Evolutionary conservation across 2,113 vertebrate species (phyloP).

Genomic region (Xiphophorus hellerii): DNA sequence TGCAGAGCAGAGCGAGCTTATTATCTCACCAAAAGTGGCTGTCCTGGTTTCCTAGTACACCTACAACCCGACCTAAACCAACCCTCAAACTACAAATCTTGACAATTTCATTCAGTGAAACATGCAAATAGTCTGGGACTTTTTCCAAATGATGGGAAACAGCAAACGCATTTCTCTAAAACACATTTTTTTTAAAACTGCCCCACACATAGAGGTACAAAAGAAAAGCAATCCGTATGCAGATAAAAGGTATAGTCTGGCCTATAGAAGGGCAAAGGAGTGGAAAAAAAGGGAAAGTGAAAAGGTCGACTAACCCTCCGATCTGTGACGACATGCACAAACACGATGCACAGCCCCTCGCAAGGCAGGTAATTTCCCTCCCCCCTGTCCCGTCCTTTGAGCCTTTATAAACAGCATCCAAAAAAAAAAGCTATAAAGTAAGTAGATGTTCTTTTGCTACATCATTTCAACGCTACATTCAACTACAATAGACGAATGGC

Average conservation of each 20-base stretch:
- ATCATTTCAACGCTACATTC: conserved; percentile 85
- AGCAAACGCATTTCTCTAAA: conserved; percentile 60
- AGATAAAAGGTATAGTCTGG: conserved; percentile 70
- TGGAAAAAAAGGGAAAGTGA: conserved; percentile 58
- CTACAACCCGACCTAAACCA: conserved; percentile 67
- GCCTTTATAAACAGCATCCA: conserved; percentile 74
- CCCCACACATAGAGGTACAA: conserved; percentile 56
- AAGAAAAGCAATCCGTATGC: conserved; percentile 67
- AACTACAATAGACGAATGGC: conserved; percentile 80
- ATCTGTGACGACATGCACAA: conserved; percentile 83
- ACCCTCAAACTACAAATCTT: conserved; percentile 64
- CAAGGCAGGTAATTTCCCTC: conserved; percentile 55
- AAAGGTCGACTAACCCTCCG: conserved; percentile 76
- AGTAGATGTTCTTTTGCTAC: conserved; percentile 81
- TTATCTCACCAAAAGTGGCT: conserved; percentile 55
- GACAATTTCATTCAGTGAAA: conserved; percentile 76
- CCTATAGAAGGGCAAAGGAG: conserved; percentile 57
- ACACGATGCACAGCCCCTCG: conserved; percentile 72
- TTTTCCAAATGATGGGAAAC: conserved; percentile 46
- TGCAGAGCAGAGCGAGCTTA: conserved; percentile 43
- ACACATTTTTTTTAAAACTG: conserved; percentile 58
- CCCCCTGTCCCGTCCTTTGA: conserved; percentile 20
- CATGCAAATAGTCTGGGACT: conserved; percentile 72
- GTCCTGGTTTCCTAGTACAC: conserved; percentile 69
- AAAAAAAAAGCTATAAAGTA: conserved; percentile 77